Evolutionary conservation across 2,888 invertebrate genomes (phyloP).

Genomic region (Campoplex nolae): DNA sequence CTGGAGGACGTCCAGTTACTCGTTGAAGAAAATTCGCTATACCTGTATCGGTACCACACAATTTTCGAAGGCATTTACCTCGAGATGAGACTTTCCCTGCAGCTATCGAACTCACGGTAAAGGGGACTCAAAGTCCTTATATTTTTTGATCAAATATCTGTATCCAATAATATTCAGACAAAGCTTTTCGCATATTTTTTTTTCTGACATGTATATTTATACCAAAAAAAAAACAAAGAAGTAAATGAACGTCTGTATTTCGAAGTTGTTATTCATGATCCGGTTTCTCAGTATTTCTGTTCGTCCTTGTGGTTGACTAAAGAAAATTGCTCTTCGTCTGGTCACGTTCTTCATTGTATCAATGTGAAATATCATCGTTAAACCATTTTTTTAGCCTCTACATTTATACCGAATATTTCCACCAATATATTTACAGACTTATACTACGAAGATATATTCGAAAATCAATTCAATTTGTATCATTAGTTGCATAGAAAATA

Average conservation of each 20-base stretch:
- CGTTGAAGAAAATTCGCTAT: slow-evolving; percentile 2
- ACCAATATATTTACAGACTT: neutral
- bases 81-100: slow-evolving; percentile 23
- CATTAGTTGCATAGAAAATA: neutral
- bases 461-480: neutral
- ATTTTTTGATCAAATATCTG: neutral
- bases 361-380: neutral
- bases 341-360: slow-evolving; percentile 35
- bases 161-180: neutral
- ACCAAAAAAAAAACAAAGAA: slow-evolving; percentile 1
- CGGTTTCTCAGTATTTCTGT: slow-evolving; percentile 22
- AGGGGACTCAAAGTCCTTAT: neutral
- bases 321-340: slow-evolving; percentile 34
- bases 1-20: slow-evolving; percentile 31
- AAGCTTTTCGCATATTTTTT: neutral
- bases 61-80: slow-evolving; percentile 30
- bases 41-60: slow-evolving; percentile 1
- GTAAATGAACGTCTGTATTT: neutral
- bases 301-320: slow-evolving; percentile 26
- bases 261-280: slow-evolving; percentile 17
- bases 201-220: neutral
- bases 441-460: neutral
- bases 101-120: slow-evolving; percentile 5
- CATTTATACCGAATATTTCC: neutral
- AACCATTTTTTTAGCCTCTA: neutral